Evolutionary conservation across 37 sponge, comb jelly and placozoan genomes (phyloP).

Genomic region (Bolinopsis microptera): DNA sequence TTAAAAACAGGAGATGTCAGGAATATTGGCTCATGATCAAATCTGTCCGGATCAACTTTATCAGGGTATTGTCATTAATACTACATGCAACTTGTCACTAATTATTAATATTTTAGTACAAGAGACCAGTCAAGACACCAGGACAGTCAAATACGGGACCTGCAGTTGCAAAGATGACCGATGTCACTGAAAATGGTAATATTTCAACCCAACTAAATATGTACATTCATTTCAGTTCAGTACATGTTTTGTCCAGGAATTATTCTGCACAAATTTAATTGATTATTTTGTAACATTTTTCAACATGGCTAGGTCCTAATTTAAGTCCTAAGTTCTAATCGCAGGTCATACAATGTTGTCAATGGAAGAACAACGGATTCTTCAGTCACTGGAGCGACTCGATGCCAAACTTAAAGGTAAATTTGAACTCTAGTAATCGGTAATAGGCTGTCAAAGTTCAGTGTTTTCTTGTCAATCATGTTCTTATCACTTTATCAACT

Average conservation of each 20-base stretch:
- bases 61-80: background rate
- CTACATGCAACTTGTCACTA: background rate
- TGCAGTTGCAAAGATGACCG: background rate
- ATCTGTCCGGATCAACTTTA: background rate
- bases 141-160: background rate
- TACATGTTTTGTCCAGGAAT: too few species aligned
- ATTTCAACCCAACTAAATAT: too few species aligned
- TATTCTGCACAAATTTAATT: too few species aligned
- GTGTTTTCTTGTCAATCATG: too few species aligned
- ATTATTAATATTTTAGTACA: background rate
- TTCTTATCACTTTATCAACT: too few species aligned
- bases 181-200: slow-evolving; percentile 24
- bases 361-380: slow-evolving; percentile 41
- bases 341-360: slow-evolving; percentile 22
- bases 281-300: too few species aligned
- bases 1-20: too few species aligned
- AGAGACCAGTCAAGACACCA: background rate
- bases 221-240: too few species aligned
- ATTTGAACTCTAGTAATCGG: too few species aligned
- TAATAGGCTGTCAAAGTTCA: too few species aligned
- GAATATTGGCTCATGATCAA: too few species aligned
- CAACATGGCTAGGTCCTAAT: background rate
- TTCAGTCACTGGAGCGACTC: slow-evolving; percentile 8
- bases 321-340: background rate
- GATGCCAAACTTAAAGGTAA: slow-evolving; percentile 34